Percentiles rank a stretch among this genome's conserved stretches.
Conservation (phyloP, 2,888 invertebrate species). For the Drosophila subsilvestris region DNA sequence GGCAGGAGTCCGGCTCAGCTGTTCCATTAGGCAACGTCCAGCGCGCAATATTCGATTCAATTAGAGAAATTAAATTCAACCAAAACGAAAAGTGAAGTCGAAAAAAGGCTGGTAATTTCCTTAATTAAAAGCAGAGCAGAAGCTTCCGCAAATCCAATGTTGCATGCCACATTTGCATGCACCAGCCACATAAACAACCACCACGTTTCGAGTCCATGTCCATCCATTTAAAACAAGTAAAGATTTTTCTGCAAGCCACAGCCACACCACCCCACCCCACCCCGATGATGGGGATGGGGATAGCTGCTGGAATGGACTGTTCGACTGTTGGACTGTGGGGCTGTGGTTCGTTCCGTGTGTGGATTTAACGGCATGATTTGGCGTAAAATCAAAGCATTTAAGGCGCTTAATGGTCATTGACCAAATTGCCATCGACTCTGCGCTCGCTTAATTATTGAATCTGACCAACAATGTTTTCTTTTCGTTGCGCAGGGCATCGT, state of each 20-base stretch:
- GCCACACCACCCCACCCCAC: too few relatives aligned
- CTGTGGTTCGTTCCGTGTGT: constrained; percentile 59
- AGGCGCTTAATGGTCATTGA: constrained; percentile 73
- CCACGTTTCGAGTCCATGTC: constrained; percentile 3
- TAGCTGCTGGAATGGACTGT: not conserved
- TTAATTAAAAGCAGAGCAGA: constrained; percentile 24
- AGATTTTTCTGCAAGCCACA: constrained; percentile 1
- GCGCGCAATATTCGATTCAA: not conserved
- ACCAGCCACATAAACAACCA: constrained; percentile 7
- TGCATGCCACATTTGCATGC: constrained; percentile 42
- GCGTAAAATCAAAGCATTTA: constrained; percentile 66
- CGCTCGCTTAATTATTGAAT: constrained; percentile 53
- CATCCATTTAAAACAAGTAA: constrained; percentile 11
- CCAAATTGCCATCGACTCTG: constrained; percentile 36
- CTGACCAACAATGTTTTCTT: constrained; percentile 12
- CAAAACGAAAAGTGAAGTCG: constrained; percentile 3
- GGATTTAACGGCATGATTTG: constrained; percentile 77
- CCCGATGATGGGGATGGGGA: not conserved
- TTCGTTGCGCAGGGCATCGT: constrained; percentile 61
- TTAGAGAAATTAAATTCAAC: not conserved
- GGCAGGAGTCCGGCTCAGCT: not conserved
- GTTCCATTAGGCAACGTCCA: not conserved
- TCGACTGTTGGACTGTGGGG: not conserved
- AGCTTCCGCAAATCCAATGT: constrained; percentile 23
- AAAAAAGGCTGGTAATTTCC: constrained; percentile 19